These are phyloP conservation scores for Drosophila merina DNA, from an alignment of 2,888 invertebrate genomes.

Conservation along the genomic window DNA sequence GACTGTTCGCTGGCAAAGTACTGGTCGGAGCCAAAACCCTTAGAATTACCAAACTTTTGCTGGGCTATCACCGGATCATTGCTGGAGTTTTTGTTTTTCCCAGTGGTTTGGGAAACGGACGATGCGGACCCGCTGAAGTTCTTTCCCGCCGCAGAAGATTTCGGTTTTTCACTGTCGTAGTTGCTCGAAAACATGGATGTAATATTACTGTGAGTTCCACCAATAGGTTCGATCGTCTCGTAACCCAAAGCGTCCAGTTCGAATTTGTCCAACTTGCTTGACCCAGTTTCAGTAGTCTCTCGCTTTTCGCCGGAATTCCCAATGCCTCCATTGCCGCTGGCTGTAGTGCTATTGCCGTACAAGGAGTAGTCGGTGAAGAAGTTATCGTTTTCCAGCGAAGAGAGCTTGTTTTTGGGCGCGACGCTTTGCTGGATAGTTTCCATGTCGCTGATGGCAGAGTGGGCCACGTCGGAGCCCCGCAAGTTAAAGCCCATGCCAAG, in stretches of 20 bases:
- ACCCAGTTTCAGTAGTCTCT: constrained; percentile 39
- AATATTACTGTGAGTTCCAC: constrained; percentile 80
- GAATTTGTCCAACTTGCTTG: constrained; percentile 77
- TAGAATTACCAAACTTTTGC: constrained; percentile 98
- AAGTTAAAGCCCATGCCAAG: constrained; percentile 94
- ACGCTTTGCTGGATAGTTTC: constrained; percentile 94
- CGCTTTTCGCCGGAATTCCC: constrained; percentile 48
- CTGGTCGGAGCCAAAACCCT: constrained; percentile 98
- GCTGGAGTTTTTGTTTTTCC: constrained; percentile 50
- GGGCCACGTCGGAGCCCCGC: constrained; percentile 87
- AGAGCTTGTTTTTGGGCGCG: constrained; percentile 77
- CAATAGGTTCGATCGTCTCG: constrained; percentile 83
- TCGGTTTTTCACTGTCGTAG: constrained; percentile 60
- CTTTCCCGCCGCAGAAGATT: constrained; percentile 26
- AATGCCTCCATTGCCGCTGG: neutral
- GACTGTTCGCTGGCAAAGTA: constrained; percentile 91
- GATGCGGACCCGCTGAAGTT: constrained; percentile 14
- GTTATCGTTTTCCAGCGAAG: constrained; percentile 73
- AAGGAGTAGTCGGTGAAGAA: constrained; percentile 78
- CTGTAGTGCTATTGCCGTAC: constrained; percentile 55
- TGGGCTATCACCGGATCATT: constrained; percentile 87
- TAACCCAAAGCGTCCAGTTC: constrained; percentile 83
- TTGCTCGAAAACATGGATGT: constrained; percentile 82
- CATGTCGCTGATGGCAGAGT: constrained; percentile 96
- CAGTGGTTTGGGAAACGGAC: constrained; percentile 16